Base-by-base conservation (phyloP, 2,888 invertebrate species). In the Eupeodes latifasciatus region DNA sequence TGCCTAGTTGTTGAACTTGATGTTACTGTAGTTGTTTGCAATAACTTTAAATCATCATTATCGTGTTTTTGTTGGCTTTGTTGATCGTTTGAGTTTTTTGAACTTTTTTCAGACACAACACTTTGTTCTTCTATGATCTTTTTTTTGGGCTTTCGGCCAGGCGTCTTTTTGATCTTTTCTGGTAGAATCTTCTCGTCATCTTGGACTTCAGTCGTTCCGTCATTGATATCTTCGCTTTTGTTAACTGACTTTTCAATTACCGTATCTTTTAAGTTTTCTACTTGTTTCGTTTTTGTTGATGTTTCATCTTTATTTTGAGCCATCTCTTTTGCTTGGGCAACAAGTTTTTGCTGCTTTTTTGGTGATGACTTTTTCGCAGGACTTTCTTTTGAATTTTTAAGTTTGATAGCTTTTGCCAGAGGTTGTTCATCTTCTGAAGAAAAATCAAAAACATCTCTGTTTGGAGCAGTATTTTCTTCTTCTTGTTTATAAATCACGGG, bases 361-460 rank as follows among this genome's bases (percentile, higher is more conserved):
- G n/a, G 80, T 59, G 64, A 62, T 62, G 53, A 64, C 6, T 82
- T 90, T 85, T 49, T 81, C 12, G n/a, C 55, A 53, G 72, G 11
- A 16, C 19, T 44, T 53, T 49, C 76, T 61, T 88, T 90, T 47
- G 82, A 4, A 19, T 92, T 93, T 84, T 93, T 93, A 4, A 93
- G 88, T 85, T 93, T 93, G 9, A 93, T 93, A 36, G 93, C 89
- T 88, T 93, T 93, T 16, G 93, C 92, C 83, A 95, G 91, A 2
- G 95, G 95, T 90, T 94, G 94, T 89, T 95, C 94, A 90, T 95
- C 95, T 76, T 95, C 95, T 1, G 95, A 95, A 9, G 95, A 95
- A 90, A 94, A 95, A 67, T 93, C 93, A 77, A 93, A 93, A 27
- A 93, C 91, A 85, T 93, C 92, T 10, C 92, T 88, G 14, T 90